These are phyloP conservation scores for Serripes groenlandicus DNA, from an alignment of 2,888 invertebrate genomes.

Conservation along the genomic window DNA sequence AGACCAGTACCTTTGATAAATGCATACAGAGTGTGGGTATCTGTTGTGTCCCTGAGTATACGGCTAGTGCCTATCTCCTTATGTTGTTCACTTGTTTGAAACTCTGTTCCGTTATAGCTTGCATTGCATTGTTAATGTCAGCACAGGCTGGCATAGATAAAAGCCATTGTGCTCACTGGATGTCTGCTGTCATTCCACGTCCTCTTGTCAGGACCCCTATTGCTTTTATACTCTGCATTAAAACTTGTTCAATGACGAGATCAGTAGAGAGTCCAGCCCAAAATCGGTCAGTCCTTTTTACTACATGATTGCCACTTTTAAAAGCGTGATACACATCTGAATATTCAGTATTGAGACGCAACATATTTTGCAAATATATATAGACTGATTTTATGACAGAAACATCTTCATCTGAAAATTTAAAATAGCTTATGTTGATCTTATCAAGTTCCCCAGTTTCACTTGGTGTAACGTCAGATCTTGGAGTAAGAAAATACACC, in stretches of 20 bases:
- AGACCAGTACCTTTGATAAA: constrained; percentile 1
- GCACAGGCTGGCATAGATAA: constrained; percentile 18
- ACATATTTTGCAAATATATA: constrained; percentile 44
- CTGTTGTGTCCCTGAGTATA: constrained; percentile 5
- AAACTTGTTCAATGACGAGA: constrained; percentile 72
- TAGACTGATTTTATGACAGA: constrained; percentile 63
- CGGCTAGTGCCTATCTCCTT: constrained; percentile 22
- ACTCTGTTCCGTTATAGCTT: constrained; percentile 6
- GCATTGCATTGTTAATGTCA: constrained; percentile 21
- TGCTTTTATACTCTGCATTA: constrained; percentile 70
- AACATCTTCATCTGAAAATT: too few species aligned
- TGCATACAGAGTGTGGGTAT: not conserved
- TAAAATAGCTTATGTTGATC: too few species aligned
- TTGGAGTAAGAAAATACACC: too few species aligned
- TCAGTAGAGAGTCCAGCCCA: constrained; percentile 45
- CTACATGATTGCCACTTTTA: constrained; percentile 39
- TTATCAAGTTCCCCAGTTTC: too few species aligned
- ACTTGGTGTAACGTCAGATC: too few species aligned
- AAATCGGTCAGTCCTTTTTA: constrained; percentile 28
- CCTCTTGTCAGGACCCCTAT: constrained; percentile 69
- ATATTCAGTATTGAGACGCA: constrained; percentile 20
- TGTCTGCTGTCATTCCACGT: constrained; percentile 61
- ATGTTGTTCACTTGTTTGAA: constrained; percentile 33
- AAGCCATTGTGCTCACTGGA: constrained; percentile 50
- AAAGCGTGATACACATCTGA: constrained; percentile 37